These are phyloP conservation scores for Centropyge bicolor DNA, from an alignment of 2,797 vertebrate species.

Conservation along the genomic window DNA sequence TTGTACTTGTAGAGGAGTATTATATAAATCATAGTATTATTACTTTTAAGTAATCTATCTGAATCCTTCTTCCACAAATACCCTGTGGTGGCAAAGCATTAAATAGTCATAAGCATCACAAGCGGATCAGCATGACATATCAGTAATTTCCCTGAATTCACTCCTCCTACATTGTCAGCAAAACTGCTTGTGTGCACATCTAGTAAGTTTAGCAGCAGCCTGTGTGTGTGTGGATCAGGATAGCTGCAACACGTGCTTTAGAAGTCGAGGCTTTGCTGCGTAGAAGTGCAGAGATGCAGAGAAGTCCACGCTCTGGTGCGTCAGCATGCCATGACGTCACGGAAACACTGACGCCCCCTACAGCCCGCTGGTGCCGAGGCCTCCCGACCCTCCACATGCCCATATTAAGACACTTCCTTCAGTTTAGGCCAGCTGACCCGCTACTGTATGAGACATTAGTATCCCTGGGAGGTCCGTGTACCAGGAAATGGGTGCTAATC, in stretches of 20 bases:
- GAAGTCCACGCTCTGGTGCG: slow-evolving; percentile 34
- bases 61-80: neutral
- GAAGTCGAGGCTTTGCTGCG: slow-evolving; percentile 28
- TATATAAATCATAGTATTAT: neutral
- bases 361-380: slow-evolving; percentile 44
- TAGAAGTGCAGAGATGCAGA: slow-evolving; percentile 39
- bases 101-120: neutral
- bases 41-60: neutral
- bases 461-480: slow-evolving; percentile 46
- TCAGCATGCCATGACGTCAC: slow-evolving; percentile 76
- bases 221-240: slow-evolving; percentile 26
- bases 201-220: slow-evolving; percentile 40
- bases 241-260: slow-evolving; percentile 67
- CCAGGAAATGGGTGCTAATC: slow-evolving; percentile 74
- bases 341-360: slow-evolving; percentile 79
- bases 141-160: neutral
- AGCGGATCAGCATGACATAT: slow-evolving; percentile 13
- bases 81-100: neutral
- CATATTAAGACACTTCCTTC: slow-evolving; percentile 85
- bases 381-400: slow-evolving; percentile 57
- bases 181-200: slow-evolving; percentile 9
- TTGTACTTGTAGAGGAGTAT: too few relatives aligned
- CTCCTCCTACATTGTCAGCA: slow-evolving; percentile 23
- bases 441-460: slow-evolving; percentile 61
- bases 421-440: slow-evolving; percentile 59